Conservation (phyloP, 1,140 invertebrate species). For the Vanessa tameamea region DNA sequence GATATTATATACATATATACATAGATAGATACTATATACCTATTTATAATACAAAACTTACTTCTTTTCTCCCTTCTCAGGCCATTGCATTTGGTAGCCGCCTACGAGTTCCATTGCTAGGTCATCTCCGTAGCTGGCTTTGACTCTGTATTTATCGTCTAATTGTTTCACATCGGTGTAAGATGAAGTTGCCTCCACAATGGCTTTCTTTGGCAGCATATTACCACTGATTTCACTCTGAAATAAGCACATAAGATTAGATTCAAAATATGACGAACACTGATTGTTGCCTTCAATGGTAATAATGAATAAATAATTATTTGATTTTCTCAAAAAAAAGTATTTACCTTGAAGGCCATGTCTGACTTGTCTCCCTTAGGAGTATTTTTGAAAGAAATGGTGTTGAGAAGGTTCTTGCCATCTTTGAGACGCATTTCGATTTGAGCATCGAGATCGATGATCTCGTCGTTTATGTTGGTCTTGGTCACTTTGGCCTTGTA, state of each 20-base stretch:
- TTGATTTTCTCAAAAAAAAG: conserved; percentile 1
- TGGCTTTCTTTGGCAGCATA: conserved; percentile 66
- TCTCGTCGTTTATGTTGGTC: conserved; percentile 64
- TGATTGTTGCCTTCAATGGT: too few species aligned
- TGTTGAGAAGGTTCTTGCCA: conserved; percentile 70
- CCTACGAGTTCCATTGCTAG: conserved; percentile 54
- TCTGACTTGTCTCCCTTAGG: conserved; percentile 67
- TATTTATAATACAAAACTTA: conserved; percentile 27
- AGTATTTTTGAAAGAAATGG: conserved; percentile 61
- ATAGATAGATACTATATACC: too few species aligned
- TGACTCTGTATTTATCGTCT: conserved; percentile 69
- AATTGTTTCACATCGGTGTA: conserved; percentile 49
- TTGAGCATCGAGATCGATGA: conserved; percentile 70
- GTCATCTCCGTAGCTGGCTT: conserved; percentile 70
- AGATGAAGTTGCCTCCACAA: conserved; percentile 45
- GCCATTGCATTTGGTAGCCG: conserved; percentile 27
- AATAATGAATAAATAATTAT: too few species aligned
- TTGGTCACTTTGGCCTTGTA: conserved; percentile 60
- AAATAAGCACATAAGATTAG: not conserved
- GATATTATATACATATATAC: too few species aligned
- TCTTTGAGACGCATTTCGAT: conserved; percentile 63
- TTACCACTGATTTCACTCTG: conserved; percentile 63
- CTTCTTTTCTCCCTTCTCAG: conserved; percentile 60
- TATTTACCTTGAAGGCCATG: conserved; percentile 63
- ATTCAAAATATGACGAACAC: too few species aligned